Conservation (phyloP, 2,888 invertebrate genomes). For the Byasa hedistus region DNA sequence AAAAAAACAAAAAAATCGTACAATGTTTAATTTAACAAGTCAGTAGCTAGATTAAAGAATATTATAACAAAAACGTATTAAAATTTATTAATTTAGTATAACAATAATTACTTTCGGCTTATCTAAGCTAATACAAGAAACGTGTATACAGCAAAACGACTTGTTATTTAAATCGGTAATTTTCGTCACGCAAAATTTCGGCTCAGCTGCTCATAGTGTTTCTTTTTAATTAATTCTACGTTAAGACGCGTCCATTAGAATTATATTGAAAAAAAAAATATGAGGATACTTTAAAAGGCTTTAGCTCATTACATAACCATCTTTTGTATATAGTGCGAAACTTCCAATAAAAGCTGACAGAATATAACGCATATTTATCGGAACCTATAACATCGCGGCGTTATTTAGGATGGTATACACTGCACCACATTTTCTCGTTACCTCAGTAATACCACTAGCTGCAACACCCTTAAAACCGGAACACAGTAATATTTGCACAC, state of each 20-base stretch:
- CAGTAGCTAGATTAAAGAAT: too few relatives aligned
- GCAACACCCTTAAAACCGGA: too few relatives aligned
- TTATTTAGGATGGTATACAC: too few relatives aligned
- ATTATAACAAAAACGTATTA: too few relatives aligned
- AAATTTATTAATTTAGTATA: too few relatives aligned
- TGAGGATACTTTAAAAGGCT: constrained; percentile 32
- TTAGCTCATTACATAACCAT: constrained; percentile 42
- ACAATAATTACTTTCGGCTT: not conserved
- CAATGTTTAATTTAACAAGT: too few relatives aligned
- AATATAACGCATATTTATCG: too few relatives aligned
- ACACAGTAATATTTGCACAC: too few relatives aligned
- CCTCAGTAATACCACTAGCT: too few relatives aligned
- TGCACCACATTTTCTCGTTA: too few relatives aligned
- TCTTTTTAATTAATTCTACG: constrained; percentile 25
- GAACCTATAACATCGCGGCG: too few relatives aligned
- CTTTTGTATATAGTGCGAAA: constrained; percentile 32
- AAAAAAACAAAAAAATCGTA: too few relatives aligned
- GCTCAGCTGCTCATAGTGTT: constrained; percentile 3
- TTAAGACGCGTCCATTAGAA: constrained; percentile 31
- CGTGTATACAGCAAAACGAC: not conserved
- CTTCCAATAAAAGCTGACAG: not conserved
- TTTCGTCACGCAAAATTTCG: constrained; percentile 16
- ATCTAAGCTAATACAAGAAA: not conserved
- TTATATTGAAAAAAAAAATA: constrained; percentile 29
- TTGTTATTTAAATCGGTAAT: constrained; percentile 21